Percentiles rank a stretch among this genome's conserved stretches.
These are phyloP conservation scores for Fundulus diaphanus DNA, from an alignment of 2,797 vertebrate species.

Conservation along the genomic window DNA sequence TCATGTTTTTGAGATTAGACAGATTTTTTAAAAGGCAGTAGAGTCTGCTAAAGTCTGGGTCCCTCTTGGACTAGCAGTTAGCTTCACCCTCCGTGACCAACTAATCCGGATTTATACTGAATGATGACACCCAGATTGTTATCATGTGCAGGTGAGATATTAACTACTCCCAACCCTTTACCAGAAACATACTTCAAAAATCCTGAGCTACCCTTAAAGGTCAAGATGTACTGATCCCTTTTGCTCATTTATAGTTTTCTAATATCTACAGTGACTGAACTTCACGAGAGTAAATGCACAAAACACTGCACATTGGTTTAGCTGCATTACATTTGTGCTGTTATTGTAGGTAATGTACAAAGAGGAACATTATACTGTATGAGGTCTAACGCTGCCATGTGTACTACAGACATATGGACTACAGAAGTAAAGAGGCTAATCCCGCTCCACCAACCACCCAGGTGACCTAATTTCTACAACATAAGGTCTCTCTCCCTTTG, in stretches of 20 bases:
- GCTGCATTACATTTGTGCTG: constrained; percentile 3
- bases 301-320: constrained; percentile 12
- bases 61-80: background rate
- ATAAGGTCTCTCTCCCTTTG: constrained; percentile 55
- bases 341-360: background rate
- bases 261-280: constrained; percentile 15
- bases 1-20: background rate
- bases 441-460: constrained; percentile 70
- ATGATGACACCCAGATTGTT: background rate
- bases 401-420: constrained; percentile 77
- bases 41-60: background rate
- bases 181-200: background rate
- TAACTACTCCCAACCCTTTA: background rate
- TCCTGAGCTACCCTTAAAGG: background rate
- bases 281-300: constrained; percentile 5
- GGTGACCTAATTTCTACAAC: constrained; percentile 77
- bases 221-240: constrained; percentile 25
- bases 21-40: background rate
- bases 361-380: constrained; percentile 10
- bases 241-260: constrained; percentile 2
- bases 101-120: background rate
- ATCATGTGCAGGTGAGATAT: background rate
- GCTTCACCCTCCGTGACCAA: background rate
- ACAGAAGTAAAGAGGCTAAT: constrained; percentile 77
- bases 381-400: constrained; percentile 51